Conservation (phyloP, 2,113 vertebrate genomes). For the Crotalus tigris region DNA sequence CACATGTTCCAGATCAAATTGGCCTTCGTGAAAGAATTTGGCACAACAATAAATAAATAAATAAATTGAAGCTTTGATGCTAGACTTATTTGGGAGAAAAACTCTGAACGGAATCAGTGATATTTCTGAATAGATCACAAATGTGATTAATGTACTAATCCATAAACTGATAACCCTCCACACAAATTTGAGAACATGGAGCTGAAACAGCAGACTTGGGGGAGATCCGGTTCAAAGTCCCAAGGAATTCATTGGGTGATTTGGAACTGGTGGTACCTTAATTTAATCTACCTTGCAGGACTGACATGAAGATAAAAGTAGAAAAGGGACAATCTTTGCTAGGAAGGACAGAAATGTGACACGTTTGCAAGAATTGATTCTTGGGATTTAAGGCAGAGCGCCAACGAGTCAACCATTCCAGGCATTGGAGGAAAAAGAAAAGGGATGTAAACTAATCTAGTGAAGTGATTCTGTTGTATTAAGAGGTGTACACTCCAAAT, state of each 20-base stretch:
- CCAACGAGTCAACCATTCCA: neutral
- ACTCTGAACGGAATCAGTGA: neutral
- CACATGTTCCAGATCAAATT: neutral
- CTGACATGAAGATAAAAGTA: neutral
- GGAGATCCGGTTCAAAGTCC: neutral
- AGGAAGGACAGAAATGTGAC: neutral
- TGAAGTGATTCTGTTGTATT: neutral
- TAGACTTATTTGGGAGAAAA: neutral
- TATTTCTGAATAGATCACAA: neutral
- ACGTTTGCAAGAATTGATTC: neutral
- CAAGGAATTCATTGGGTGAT: neutral
- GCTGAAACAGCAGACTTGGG: neutral
- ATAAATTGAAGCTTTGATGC: neutral
- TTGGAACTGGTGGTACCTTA: neutral
- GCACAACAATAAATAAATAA: neutral
- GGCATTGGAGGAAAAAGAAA: neutral
- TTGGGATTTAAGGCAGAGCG: neutral
- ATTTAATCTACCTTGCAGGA: neutral
- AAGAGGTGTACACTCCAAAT: neutral
- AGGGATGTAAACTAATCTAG: neutral
- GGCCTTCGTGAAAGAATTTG: neutral
- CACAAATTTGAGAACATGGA: neutral
- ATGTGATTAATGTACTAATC: neutral
- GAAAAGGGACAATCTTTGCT: neutral
- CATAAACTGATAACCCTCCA: neutral